Base-by-base conservation (phyloP, 2,113 vertebrate species). In the Takifugu bimaculatus region DNA sequence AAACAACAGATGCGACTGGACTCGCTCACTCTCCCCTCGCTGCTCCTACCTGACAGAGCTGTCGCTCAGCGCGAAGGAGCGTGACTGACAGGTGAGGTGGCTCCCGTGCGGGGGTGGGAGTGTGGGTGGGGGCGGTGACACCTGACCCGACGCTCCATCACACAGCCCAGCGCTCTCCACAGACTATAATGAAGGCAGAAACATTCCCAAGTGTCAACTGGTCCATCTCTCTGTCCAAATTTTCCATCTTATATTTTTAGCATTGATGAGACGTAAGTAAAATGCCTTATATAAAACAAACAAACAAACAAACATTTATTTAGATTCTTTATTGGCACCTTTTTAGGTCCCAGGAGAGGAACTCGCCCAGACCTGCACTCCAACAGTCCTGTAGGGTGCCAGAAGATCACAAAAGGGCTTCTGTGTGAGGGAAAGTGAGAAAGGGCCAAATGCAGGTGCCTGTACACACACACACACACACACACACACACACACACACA, bases 1-100 rank as follows among this genome's bases (percentile, higher is more conserved):
- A 85, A 85, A 79, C 75, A 85, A 80, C 87, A 88, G 85, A 83
- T 86, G 83, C 70, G 80, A 74, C 79, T 75, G 83, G 84, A 77
- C 79, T 76, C 53, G 50, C 35, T 79, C 73, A 65, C 52, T 29
- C 79, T 76, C 70, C 62, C 58, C 57, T 54, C 44, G 25, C 65
- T 48, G 54, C 58, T 42, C 45, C 14, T 57, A 13, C 48, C 73
- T 50, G 78, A 73, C 65, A 68, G 69, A 74, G 73, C 80, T 57
- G 83, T 84, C 83, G 75, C 77, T 87, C 83, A 76, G 54, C 57
- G 4, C 61, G 74, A 28, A 57, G 65, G 53, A 15, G 69, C 55
- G 53, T 73, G 81, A 80, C 63, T 77, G 80, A 78, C 74, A 52
- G 66, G 65, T 35, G 65, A 64, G 50, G 28, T 61, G 68, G 32